Percentiles rank a stretch among this genome's conserved stretches.
These are phyloP conservation scores for Pseudomyrmex dendroicus DNA, from an alignment of 1,140 invertebrate genomes.

Conservation along the genomic window DNA sequence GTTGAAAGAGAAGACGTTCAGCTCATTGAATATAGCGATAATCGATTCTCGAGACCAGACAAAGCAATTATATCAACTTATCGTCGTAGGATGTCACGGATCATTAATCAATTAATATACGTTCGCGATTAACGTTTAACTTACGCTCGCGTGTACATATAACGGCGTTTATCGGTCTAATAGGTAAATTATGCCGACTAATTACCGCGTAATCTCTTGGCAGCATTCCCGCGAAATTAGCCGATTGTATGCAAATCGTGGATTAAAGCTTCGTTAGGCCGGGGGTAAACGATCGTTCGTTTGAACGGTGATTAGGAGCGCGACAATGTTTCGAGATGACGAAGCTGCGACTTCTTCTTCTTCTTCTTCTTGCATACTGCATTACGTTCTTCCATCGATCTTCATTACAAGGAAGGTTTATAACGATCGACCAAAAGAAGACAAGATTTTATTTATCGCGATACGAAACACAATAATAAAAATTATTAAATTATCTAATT, in stretches of 20 bases:
- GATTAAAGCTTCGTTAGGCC: slow-evolving; percentile 64
- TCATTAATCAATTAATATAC: slow-evolving; percentile 72
- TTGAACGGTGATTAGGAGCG: slow-evolving; percentile 9
- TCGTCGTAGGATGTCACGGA: slow-evolving; percentile 25
- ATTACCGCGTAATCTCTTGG: slow-evolving; percentile 70
- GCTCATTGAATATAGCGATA: background rate
- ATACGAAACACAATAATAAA: no score
- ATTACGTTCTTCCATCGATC: background rate
- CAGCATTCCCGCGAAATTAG: slow-evolving; percentile 57
- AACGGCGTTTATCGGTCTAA: slow-evolving; percentile 64
- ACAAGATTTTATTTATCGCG: slow-evolving; percentile 6
- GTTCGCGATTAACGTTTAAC: slow-evolving; percentile 37
- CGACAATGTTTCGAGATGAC: slow-evolving; percentile 14
- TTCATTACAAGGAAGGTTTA: background rate
- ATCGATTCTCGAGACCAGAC: background rate
- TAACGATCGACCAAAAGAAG: background rate
- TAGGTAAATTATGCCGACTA: slow-evolving; percentile 67
- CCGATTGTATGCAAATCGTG: slow-evolving; percentile 58
- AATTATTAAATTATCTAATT: no score
- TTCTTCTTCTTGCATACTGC: background rate
- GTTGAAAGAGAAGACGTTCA: background rate
- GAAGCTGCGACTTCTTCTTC: background rate
- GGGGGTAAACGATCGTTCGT: slow-evolving; percentile 11
- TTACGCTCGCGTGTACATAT: slow-evolving; percentile 19
- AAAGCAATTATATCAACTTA: slow-evolving; percentile 6